Conservation (phyloP, 2,888 invertebrate genomes). For the Drosophila melanosoma region DNA sequence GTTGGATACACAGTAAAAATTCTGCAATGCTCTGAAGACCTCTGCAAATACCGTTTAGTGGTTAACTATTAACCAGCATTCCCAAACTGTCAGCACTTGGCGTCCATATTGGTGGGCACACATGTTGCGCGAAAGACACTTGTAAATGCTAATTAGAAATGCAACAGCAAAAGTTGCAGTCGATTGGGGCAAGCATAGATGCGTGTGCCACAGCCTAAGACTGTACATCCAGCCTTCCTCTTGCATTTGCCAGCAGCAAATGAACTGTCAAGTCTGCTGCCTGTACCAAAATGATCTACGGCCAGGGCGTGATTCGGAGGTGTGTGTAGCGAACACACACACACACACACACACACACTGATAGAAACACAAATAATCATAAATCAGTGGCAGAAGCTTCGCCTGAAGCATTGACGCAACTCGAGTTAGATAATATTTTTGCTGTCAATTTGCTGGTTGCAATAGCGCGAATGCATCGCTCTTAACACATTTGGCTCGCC, state of each 20-base stretch:
- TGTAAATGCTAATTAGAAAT: slow-evolving; percentile 76
- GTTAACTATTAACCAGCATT: slow-evolving; percentile 49
- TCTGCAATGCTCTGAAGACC: slow-evolving; percentile 25
- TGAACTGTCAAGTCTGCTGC: slow-evolving; percentile 73
- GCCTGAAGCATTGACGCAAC: slow-evolving; percentile 17
- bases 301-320: slow-evolving; percentile 57
- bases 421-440: slow-evolving; percentile 69
- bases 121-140: slow-evolving; percentile 26
- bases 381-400: slow-evolving; percentile 49
- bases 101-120: slow-evolving; percentile 31
- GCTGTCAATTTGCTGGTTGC: slow-evolving; percentile 60
- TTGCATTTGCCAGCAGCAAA: slow-evolving; percentile 59
- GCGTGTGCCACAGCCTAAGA: slow-evolving; percentile 11
- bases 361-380: slow-evolving; percentile 52
- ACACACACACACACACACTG: slow-evolving; percentile 59
- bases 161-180: slow-evolving; percentile 44
- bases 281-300: slow-evolving; percentile 60
- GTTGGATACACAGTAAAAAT: not conserved
- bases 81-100: slow-evolving; percentile 59
- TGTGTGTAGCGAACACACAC: slow-evolving; percentile 56
- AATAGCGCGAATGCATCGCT: slow-evolving; percentile 50
- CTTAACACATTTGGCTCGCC: slow-evolving; percentile 65
- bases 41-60: slow-evolving; percentile 45
- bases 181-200: slow-evolving; percentile 35
- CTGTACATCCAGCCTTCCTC: not conserved